Base-by-base conservation (phyloP, 1,140 invertebrate genomes). In the Plutomurus gul region DNA sequence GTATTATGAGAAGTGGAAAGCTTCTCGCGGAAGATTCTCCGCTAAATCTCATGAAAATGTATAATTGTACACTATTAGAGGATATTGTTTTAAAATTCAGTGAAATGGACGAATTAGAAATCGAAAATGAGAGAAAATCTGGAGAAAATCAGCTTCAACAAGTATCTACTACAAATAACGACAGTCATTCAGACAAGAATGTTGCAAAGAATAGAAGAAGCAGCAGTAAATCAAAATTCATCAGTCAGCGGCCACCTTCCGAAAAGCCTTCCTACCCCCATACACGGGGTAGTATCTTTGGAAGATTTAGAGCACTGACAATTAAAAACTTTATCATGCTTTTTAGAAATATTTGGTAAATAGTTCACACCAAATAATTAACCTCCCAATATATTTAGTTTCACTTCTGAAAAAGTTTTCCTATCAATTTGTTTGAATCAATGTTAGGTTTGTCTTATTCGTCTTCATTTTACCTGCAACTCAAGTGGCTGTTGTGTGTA, bases 401-500 rank as follows among this genome's bases (percentile, higher is more conserved):
- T n/a, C n/a, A n/a, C n/a, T n/a, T n/a, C n/a, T n/a, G n/a, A n/a
- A n/a, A n/a, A n/a, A n/a, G n/a, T 56, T 56, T 27, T 56, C 6
- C 25, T 0, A 7, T 5, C 20, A 60, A 36, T 51, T 33, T 47
- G 4, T 0, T 37, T 51, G 2, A 25, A 77, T 80, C n/a, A n/a
- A n/a, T 87, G 88, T 30, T 85, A 94, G 93, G 49, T 92, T 96
- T 20, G 94, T 96, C 91, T 87, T 94, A 77, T 97, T 98, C 87
- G 94, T 97, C 84, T 95, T 97, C 84, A 91, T 93, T 11, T 86
- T 97, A 83, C 96, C 96, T 30, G 92, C 96, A 4, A 92, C 95
- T 87, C 95, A 98, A 88, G 94, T 96, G 20, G 93, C 96, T 51
- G 90, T 97, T 3, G 97, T 98, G 88, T 98, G 96, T 86, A 86